A percentile compares a stretch with the other conserved stretches of the same genome.
phyloP scores from a whole-genome alignment of 2,113 vertebrate genomes.

The Burhinus bistriatus region DNA sequence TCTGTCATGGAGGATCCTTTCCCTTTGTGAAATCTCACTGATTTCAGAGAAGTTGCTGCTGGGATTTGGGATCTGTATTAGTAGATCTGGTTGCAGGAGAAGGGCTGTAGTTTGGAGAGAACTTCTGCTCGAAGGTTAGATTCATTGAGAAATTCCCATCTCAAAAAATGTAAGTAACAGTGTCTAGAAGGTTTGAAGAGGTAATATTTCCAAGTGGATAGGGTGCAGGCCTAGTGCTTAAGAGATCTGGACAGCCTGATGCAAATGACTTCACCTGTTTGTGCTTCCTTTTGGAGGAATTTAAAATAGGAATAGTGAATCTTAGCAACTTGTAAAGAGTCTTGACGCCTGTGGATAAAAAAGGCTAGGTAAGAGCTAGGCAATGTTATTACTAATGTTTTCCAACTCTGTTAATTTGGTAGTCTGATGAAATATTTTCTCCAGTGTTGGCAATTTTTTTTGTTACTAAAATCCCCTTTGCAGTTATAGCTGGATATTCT shows the following conservation, averaged over 20 bases:
- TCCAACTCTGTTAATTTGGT: neutral
- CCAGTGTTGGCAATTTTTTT: conserved; percentile 6
- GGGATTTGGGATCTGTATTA: neutral
- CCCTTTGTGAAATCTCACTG: neutral
- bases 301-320: neutral
- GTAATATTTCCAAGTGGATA: neutral
- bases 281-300: neutral
- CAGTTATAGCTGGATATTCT: conserved; percentile 3
- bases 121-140: neutral
- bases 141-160: neutral
- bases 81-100: neutral
- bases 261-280: neutral
- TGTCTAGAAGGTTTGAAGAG: neutral
- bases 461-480: conserved; percentile 32
- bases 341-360: neutral
- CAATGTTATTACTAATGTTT: neutral
- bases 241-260: neutral
- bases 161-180: neutral
- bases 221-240: neutral
- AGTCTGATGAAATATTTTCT: conserved; percentile 32
- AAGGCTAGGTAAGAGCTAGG: neutral
- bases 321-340: neutral
- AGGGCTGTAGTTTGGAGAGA: neutral
- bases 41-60: neutral
- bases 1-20: neutral